These are phyloP conservation scores for Coptodon rendalli DNA, from an alignment of 2,113 vertebrate species.

Conservation along the genomic window DNA sequence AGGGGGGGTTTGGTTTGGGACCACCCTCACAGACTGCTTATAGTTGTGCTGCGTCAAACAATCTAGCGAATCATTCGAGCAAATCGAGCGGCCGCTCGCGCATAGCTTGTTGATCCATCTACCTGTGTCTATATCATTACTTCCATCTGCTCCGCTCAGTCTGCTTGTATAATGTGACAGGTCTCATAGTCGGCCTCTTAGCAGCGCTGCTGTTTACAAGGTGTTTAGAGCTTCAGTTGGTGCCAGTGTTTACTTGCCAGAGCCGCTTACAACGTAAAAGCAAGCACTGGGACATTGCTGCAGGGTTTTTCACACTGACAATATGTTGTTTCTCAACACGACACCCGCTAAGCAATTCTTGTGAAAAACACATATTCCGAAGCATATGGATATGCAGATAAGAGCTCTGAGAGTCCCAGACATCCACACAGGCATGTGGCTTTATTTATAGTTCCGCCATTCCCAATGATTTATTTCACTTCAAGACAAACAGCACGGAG, in stretches of 20 bases:
- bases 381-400: slow-evolving; percentile 12
- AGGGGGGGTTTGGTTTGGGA: not conserved
- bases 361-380: not conserved
- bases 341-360: slow-evolving; percentile 6
- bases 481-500: not conserved
- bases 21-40: slow-evolving; percentile 8
- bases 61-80: not conserved
- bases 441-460: not conserved
- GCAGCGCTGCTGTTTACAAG: slow-evolving; percentile 38
- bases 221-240: slow-evolving; percentile 26
- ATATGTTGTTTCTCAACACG: slow-evolving; percentile 20
- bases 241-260: slow-evolving; percentile 34
- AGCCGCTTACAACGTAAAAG: not conserved
- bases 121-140: slow-evolving; percentile 2
- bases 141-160: not conserved
- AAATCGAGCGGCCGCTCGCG: not conserved
- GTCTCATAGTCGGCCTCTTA: not conserved
- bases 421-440: not conserved
- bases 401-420: not conserved
- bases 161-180: slow-evolving; percentile 9
- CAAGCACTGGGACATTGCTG: slow-evolving; percentile 36
- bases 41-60: not conserved
- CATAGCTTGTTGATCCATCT: not conserved
- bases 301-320: slow-evolving; percentile 38
- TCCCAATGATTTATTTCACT: not conserved